phyloP scores from a whole-genome alignment of 2,797 vertebrate genomes.

The Myotis myotis region DNA sequence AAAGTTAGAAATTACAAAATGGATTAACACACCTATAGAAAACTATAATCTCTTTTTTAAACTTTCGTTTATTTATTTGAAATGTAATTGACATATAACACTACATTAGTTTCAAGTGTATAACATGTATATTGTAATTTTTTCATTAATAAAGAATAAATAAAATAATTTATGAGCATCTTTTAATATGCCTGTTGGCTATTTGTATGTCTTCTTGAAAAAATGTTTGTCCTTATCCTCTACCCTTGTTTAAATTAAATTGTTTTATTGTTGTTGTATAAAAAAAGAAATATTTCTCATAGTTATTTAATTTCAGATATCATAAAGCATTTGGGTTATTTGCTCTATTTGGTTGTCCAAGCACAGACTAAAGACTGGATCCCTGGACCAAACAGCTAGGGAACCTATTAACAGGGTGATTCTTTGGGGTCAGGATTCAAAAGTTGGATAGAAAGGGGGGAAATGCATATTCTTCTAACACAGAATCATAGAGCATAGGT shows the following conservation, averaged over 20 bases:
- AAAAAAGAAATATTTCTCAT: neutral
- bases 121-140: neutral
- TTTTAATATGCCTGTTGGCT: too few relatives aligned
- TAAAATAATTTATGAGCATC: too few relatives aligned
- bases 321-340: neutral
- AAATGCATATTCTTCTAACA: neutral
- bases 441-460: neutral
- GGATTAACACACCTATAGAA: neutral
- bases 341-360: neutral
- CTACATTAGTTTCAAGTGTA: neutral
- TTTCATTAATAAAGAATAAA: too few relatives aligned
- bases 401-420: neutral
- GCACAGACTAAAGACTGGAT: neutral
- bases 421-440: neutral
- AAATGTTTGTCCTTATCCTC: too few relatives aligned
- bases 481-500: neutral
- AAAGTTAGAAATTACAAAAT: neutral
- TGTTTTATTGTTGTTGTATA: too few relatives aligned
- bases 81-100: neutral
- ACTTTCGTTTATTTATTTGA: neutral
- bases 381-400: neutral
- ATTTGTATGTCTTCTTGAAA: too few relatives aligned
- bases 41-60: neutral
- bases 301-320: conserved; percentile 29
- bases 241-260: too few relatives aligned